These are phyloP conservation scores for Carabus problematicus DNA, from an alignment of 2,888 invertebrate genomes.

Conservation along the genomic window DNA sequence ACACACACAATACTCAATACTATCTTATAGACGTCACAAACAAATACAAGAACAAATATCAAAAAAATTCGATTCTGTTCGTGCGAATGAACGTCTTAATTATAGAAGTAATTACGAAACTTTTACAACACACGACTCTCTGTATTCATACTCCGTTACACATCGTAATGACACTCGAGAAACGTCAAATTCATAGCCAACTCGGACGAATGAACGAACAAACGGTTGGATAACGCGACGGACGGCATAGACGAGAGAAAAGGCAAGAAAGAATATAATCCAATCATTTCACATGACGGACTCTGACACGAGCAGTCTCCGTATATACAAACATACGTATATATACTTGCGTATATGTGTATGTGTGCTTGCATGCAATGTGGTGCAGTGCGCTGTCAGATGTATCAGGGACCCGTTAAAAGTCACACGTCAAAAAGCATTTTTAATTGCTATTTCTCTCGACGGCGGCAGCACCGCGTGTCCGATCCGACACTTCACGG, in stretches of 20 bases:
- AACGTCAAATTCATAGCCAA: conserved; percentile 37
- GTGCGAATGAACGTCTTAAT: conserved; percentile 38
- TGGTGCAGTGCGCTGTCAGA: conserved; percentile 31
- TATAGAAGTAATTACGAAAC: conserved; percentile 37
- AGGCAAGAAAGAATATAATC: conserved; percentile 32
- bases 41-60: no score
- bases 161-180: conserved; percentile 38
- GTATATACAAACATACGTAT: conserved; percentile 42
- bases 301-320: conserved; percentile 7
- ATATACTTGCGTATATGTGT: conserved; percentile 15
- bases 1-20: no score
- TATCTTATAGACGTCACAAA: no score
- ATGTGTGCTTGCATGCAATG: conserved; percentile 19
- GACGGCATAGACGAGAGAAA: conserved; percentile 25
- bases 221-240: no score
- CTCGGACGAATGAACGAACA: conserved; percentile 9
- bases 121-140: conserved; percentile 24
- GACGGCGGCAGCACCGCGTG: conserved; percentile 36
- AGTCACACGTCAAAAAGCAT: conserved; percentile 43
- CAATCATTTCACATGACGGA: conserved; percentile 39
- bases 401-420: conserved; percentile 32
- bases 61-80: conserved; percentile 29
- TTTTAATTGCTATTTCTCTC: conserved; percentile 43
- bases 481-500: conserved; percentile 38
- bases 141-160: conserved; percentile 38